Percentiles rank a stretch among this genome's conserved stretches.
Evolutionary conservation across 2,888 invertebrate genomes (phyloP).

Genomic region (Ectemnius cavifrons): DNA sequence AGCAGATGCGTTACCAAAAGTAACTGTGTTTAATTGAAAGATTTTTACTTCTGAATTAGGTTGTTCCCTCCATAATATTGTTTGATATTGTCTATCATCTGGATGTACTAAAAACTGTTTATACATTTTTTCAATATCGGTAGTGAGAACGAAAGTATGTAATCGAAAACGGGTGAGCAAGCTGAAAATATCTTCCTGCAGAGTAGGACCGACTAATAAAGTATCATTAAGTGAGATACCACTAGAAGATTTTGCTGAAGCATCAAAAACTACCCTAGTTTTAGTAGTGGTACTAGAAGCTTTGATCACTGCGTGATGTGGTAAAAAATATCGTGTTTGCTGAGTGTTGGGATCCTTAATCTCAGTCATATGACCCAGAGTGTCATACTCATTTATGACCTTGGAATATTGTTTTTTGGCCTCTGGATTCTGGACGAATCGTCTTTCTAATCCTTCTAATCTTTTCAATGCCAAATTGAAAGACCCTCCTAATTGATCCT

Average conservation of each 20-base stretch:
- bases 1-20: not conserved
- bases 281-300: conserved; percentile 7
- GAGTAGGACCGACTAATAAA: too few relatives aligned
- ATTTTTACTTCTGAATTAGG: not conserved
- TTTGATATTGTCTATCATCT: not conserved
- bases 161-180: too few relatives aligned
- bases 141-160: too few relatives aligned
- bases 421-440: not conserved
- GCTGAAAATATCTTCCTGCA: too few relatives aligned
- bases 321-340: conserved; percentile 14
- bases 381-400: conserved; percentile 1
- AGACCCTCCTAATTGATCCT: conserved; percentile 3
- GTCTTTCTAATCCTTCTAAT: conserved; percentile 9
- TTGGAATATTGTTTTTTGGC: not conserved
- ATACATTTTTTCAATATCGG: conserved; percentile 9
- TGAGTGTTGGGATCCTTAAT: not conserved
- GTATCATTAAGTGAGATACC: too few relatives aligned
- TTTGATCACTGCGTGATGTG: conserved; percentile 14
- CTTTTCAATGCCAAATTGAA: not conserved
- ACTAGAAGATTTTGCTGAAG: too few relatives aligned
- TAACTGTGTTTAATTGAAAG: not conserved
- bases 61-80: not conserved
- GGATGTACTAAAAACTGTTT: not conserved
- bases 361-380: conserved; percentile 18
- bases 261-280: not conserved